phyloP scores from a whole-genome alignment of 2,113 vertebrate species.

The Prunella himalayana region DNA sequence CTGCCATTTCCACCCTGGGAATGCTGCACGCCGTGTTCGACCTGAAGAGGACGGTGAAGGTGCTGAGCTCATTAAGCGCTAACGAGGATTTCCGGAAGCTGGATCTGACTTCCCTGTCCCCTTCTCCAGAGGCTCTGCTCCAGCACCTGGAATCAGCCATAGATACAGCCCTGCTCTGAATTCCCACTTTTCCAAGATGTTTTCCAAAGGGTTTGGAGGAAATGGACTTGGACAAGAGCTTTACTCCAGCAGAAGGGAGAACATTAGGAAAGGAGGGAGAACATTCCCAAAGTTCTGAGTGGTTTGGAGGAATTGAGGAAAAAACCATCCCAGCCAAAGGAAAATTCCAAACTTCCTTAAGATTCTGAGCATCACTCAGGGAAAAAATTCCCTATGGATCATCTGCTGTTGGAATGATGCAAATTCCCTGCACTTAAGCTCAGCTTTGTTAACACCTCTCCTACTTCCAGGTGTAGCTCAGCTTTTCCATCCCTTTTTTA shows the following conservation, averaged over 20 bases:
- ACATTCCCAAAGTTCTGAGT: not conserved
- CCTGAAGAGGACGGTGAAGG: slow-evolving; percentile 78
- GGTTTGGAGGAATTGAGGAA: not conserved
- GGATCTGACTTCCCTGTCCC: slow-evolving; percentile 64
- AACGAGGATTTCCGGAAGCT: slow-evolving; percentile 87
- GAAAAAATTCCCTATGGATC: not conserved
- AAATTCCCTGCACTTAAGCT: not conserved
- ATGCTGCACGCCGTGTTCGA: slow-evolving; percentile 88
- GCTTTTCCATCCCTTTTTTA: not conserved
- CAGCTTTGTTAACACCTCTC: not conserved
- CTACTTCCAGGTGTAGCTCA: not conserved
- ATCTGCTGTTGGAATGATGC: not conserved
- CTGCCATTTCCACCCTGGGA: slow-evolving; percentile 68
- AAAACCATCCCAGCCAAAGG: not conserved
- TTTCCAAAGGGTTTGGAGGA: not conserved
- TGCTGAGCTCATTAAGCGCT: slow-evolving; percentile 80
- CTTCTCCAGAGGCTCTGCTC: slow-evolving; percentile 76
- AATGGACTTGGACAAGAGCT: not conserved
- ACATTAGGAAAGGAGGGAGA: no score
- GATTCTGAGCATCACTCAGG: not conserved
- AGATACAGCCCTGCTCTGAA: slow-evolving; percentile 30
- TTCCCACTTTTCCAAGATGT: not conserved
- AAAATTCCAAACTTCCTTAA: not conserved
- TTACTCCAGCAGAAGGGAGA: no score
- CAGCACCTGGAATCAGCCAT: slow-evolving; percentile 73